Conservation (phyloP, 2,888 invertebrate genomes). For the Hemithea aestivaria region DNA sequence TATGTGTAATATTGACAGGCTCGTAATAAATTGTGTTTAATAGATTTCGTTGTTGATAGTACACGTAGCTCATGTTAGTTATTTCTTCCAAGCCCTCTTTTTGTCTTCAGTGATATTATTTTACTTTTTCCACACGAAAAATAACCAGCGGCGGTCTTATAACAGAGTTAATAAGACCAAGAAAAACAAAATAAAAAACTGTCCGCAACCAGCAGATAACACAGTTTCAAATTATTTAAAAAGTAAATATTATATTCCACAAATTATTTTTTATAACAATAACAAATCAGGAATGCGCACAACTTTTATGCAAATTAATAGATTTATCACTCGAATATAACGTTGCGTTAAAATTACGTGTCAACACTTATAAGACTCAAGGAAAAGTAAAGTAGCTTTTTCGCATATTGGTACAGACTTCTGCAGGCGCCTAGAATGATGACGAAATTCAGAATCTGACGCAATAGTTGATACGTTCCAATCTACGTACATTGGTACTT, state of each 20-base stretch:
- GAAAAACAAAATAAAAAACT: constrained; percentile 23
- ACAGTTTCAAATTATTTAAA: no score
- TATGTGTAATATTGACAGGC: constrained; percentile 26
- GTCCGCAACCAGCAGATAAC: constrained; percentile 12
- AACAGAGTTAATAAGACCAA: constrained; percentile 52
- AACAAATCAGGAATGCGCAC: no score
- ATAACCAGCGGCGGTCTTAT: constrained; percentile 44
- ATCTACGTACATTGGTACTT: constrained; percentile 20
- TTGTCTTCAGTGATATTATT: constrained; percentile 13
- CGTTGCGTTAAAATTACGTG: constrained; percentile 19
- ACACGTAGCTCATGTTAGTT: constrained; percentile 62
- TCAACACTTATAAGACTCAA: constrained; percentile 5
- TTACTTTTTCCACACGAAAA: constrained; percentile 23
- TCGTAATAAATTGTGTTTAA: constrained; percentile 41
- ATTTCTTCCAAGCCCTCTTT: constrained; percentile 23
- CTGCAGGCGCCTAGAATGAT: constrained; percentile 5
- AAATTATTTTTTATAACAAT: no score
- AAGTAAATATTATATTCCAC: no score
- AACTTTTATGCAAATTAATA: no score
- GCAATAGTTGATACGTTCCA: constrained; percentile 33
- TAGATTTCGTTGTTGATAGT: constrained; percentile 42
- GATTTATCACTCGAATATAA: constrained; percentile 4
- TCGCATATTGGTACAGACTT: no score
- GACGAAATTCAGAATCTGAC: constrained; percentile 25
- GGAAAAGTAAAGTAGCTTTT: constrained; percentile 1